A percentile compares a stretch with the other conserved stretches of the same genome.
Conservation (phyloP, 2,113 vertebrate species). For the Scomber colias region DNA sequence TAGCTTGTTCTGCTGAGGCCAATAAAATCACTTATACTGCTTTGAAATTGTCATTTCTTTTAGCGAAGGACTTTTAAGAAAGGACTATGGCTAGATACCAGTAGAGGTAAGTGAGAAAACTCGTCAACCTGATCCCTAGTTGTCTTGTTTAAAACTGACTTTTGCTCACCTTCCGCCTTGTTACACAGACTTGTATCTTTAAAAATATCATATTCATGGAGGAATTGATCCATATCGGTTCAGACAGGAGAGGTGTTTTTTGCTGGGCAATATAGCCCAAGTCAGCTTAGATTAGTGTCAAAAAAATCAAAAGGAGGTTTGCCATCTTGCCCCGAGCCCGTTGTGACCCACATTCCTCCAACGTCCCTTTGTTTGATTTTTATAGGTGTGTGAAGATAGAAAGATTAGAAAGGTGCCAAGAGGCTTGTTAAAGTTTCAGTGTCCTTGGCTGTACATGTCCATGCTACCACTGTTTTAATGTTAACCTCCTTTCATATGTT, state of each 20-base stretch:
- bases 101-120: neutral
- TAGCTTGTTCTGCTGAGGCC: too few relatives aligned
- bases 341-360: slow-evolving; percentile 62
- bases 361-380: slow-evolving; percentile 35
- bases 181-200: neutral
- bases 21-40: too few relatives aligned
- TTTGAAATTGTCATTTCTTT: too few relatives aligned
- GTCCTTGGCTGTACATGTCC: neutral
- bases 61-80: too few relatives aligned
- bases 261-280: slow-evolving; percentile 1
- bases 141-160: neutral
- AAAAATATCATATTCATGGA: slow-evolving; percentile 24
- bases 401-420: slow-evolving; percentile 18
- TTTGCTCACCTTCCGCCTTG: slow-evolving; percentile 10
- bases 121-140: slow-evolving; percentile 26
- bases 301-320: slow-evolving; percentile 35
- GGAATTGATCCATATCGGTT: slow-evolving; percentile 44
- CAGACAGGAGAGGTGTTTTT: slow-evolving; percentile 48
- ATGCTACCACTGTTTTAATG: slow-evolving; percentile 11
- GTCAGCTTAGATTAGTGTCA: slow-evolving; percentile 59
- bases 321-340: slow-evolving; percentile 39
- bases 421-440: slow-evolving; percentile 16
- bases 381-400: slow-evolving; percentile 30
- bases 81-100: too few relatives aligned
- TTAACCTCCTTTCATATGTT: neutral